phyloP scores from a whole-genome alignment of 2,797 vertebrate species.

The Hirundo rustica region DNA sequence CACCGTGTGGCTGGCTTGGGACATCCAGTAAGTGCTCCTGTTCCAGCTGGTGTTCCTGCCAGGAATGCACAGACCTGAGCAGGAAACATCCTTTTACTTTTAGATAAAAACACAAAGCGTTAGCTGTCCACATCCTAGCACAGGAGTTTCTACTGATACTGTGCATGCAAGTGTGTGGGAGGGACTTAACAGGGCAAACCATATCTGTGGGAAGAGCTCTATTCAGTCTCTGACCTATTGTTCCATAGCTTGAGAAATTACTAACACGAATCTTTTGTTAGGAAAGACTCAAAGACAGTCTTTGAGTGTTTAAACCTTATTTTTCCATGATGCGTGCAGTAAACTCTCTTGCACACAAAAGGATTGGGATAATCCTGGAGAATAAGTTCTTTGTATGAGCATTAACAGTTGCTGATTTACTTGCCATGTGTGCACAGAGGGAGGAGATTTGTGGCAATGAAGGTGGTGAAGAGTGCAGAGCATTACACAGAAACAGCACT shows the following conservation, averaged over 20 bases:
- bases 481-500: slow-evolving; percentile 98
- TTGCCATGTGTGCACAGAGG: slow-evolving; percentile 76
- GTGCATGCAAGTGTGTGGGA: not conserved
- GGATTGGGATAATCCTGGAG: not conserved
- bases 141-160: not conserved
- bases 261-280: not conserved
- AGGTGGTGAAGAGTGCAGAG: slow-evolving; percentile 98
- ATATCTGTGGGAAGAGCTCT: not conserved
- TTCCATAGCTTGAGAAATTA: not conserved
- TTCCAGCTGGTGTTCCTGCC: not conserved
- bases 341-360: not conserved
- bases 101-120: not conserved
- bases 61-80: not conserved
- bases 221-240: not conserved
- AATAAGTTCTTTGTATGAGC: not conserved
- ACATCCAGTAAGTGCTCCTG: slow-evolving; percentile 88
- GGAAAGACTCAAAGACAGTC: not conserved
- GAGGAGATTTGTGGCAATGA: slow-evolving; percentile 97
- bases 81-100: not conserved
- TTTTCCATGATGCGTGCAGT: not conserved
- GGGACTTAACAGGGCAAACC: not conserved
- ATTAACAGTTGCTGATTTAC: not conserved
- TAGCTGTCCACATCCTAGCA: not conserved
- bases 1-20: slow-evolving; percentile 98
- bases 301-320: not conserved